A percentile compares a stretch with the other conserved stretches of the same genome.
Conservation (phyloP, 2,113 vertebrate genomes). For the Octodon degus region DNA sequence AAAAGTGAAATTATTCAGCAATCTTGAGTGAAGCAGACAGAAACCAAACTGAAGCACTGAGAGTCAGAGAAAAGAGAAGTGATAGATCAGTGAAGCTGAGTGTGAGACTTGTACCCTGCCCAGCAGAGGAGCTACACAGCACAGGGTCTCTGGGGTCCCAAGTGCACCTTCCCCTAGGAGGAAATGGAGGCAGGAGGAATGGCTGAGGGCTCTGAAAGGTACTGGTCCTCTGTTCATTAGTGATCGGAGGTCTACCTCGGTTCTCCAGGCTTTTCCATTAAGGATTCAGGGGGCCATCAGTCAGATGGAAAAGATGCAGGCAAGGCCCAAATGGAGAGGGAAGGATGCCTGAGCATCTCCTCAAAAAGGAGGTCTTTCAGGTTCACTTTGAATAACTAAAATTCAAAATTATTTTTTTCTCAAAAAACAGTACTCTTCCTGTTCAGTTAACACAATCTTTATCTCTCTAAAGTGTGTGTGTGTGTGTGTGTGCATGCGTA, state of each 20-base stretch:
- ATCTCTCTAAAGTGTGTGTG: constrained; percentile 55
- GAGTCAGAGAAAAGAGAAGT: not conserved
- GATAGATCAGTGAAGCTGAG: not conserved
- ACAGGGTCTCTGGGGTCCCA: constrained; percentile 46
- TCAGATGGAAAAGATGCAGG: constrained; percentile 61
- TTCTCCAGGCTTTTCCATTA: constrained; percentile 67
- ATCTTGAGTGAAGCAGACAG: constrained; percentile 62
- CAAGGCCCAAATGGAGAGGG: constrained; percentile 64
- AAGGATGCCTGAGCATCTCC: constrained; percentile 77
- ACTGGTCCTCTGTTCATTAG: constrained; percentile 45
- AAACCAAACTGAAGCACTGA: constrained; percentile 63
- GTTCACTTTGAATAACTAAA: constrained; percentile 71
- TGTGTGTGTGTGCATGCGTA: no score
- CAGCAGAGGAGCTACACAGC: not conserved
- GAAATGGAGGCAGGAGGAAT: constrained; percentile 39
- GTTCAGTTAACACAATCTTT: constrained; percentile 61
- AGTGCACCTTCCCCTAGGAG: constrained; percentile 64
- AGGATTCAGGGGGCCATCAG: constrained; percentile 69
- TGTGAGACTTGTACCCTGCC: not conserved
- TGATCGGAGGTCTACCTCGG: constrained; percentile 62
- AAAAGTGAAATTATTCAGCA: constrained; percentile 72
- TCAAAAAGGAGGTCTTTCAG: constrained; percentile 66
- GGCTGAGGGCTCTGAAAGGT: constrained; percentile 68
- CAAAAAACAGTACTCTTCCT: constrained; percentile 68
- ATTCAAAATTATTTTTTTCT: constrained; percentile 72